These are phyloP conservation scores for Fulmarus glacialis DNA, from an alignment of 2,113 vertebrate genomes.

Conservation along the genomic window DNA sequence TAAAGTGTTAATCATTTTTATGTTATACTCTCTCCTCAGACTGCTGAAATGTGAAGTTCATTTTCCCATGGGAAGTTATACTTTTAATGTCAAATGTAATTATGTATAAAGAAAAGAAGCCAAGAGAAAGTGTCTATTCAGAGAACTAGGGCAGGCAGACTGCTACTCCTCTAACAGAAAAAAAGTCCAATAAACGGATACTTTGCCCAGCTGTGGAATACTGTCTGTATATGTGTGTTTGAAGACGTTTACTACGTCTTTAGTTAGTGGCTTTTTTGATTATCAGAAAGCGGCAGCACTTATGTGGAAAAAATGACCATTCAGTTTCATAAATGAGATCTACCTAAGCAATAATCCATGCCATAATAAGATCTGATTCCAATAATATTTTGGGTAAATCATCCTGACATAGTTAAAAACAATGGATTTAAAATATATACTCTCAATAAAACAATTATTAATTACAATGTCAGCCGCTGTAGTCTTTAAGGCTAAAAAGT, in stretches of 20 bases:
- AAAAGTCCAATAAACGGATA: background rate
- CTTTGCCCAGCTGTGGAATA: background rate
- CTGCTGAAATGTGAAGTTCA: background rate
- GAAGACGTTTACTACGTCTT: background rate
- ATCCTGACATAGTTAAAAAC: background rate
- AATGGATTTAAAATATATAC: background rate
- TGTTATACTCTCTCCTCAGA: conserved; percentile 9
- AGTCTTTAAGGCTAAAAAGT: background rate
- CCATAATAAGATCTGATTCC: background rate
- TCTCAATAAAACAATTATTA: background rate
- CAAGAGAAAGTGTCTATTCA: background rate
- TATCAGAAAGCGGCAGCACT: background rate
- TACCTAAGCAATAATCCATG: background rate
- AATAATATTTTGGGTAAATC: background rate
- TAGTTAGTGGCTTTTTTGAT: background rate
- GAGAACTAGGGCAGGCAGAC: background rate
- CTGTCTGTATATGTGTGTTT: background rate
- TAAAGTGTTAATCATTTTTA: conserved; percentile 14
- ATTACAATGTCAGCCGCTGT: background rate
- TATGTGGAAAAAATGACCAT: background rate
- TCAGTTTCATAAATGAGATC: background rate
- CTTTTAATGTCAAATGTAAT: conserved; percentile 44
- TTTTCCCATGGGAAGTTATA: conserved; percentile 28
- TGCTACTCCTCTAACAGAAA: background rate
- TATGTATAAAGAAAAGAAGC: conserved; percentile 18